A percentile compares a stretch with the other conserved stretches of the same genome.
Evolutionary conservation across 2,888 invertebrate genomes (phyloP).

Genomic region (Phaonia tiefii): DNA sequence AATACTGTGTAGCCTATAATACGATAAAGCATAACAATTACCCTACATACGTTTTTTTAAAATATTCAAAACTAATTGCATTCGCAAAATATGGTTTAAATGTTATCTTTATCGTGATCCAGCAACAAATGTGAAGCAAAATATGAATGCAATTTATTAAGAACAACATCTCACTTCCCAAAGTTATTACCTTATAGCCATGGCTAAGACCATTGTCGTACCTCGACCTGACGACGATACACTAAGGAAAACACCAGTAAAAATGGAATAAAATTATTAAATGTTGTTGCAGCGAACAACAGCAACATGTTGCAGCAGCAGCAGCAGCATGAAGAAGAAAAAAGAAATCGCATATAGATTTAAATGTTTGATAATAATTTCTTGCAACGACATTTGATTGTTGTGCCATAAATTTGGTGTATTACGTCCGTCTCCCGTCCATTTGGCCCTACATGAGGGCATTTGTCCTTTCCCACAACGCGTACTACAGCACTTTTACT

Average conservation of each 20-base stretch:
- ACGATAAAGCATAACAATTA: too few species aligned
- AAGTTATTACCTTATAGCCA: too few species aligned
- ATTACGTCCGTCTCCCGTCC: not conserved
- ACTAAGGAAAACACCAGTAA: not conserved
- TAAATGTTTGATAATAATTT: constrained; percentile 78
- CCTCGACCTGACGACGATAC: too few species aligned
- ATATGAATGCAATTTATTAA: constrained; percentile 36
- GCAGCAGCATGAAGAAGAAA: not conserved
- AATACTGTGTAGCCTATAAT: too few species aligned
- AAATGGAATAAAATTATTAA: constrained; percentile 42
- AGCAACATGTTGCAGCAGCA: not conserved
- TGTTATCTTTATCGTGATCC: too few species aligned
- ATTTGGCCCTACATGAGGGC: not conserved
- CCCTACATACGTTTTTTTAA: too few species aligned
- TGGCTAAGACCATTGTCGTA: too few species aligned
- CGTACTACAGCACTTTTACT: constrained; percentile 20
- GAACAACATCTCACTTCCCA: not conserved
- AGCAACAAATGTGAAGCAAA: constrained; percentile 4
- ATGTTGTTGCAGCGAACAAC: not conserved
- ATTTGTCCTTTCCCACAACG: not conserved
- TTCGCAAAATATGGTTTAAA: too few species aligned
- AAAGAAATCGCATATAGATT: constrained; percentile 70
- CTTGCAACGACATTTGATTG: constrained; percentile 58
- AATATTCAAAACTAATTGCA: too few species aligned
- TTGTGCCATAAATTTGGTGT: constrained; percentile 39